phyloP scores from a whole-genome alignment of 2,113 vertebrate species.

The Coptodon bakossiorum region DNA sequence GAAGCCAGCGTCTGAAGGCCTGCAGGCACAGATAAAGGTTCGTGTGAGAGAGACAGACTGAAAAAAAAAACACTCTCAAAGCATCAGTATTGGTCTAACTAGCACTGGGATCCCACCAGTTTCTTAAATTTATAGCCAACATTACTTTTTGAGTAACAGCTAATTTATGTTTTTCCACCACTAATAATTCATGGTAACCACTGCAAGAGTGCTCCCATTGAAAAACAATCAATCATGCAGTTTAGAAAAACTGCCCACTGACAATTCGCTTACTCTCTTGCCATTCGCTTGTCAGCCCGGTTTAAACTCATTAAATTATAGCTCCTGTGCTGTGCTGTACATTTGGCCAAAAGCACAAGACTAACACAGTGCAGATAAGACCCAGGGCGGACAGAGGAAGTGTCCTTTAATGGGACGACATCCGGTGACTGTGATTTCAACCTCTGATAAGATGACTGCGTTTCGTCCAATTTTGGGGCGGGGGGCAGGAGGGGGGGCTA shows the following conservation, averaged over 20 bases:
- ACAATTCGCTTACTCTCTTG: conserved; percentile 5
- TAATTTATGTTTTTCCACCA: background rate
- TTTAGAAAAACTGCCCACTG: background rate
- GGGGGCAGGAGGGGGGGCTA: background rate
- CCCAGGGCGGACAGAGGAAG: background rate
- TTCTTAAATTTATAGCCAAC: background rate
- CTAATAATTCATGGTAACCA: background rate
- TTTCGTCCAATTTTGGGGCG: conserved; percentile 3
- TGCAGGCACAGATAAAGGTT: conserved; percentile 31
- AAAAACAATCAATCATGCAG: background rate
- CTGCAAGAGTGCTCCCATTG: background rate
- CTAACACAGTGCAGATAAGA: conserved; percentile 18
- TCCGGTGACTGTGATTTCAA: conserved; percentile 6
- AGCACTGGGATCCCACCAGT: background rate
- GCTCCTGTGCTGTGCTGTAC: background rate
- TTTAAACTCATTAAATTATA: conserved; percentile 7
- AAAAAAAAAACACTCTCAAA: background rate
- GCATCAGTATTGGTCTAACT: background rate
- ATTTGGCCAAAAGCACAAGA: conserved; percentile 5
- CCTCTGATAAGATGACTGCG: background rate
- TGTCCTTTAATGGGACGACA: conserved; percentile 6
- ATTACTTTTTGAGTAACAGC: background rate
- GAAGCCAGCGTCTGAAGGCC: conserved; percentile 92
- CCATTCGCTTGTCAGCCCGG: conserved; percentile 5
- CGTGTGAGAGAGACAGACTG: background rate